Evolutionary conservation across 2,113 vertebrate genomes (phyloP).

Genomic region (Phoxinus phoxinus): DNA sequence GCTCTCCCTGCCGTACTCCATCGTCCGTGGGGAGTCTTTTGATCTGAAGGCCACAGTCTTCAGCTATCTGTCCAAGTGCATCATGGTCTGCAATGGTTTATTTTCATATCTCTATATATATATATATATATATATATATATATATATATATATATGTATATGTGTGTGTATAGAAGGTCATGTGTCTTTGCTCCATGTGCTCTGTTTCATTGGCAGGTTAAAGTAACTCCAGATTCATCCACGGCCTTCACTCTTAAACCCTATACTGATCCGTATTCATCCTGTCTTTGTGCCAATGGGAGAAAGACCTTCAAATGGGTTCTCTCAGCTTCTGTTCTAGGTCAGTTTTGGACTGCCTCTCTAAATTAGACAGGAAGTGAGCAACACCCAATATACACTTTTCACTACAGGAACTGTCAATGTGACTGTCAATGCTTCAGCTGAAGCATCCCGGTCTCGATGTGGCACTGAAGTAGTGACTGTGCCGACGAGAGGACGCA

Average conservation of each 20-base stretch:
- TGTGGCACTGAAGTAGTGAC: no score
- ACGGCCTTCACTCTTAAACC: conserved; percentile 71
- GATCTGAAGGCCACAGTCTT: conserved; percentile 74
- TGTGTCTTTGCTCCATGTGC: not conserved
- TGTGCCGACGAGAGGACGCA: no score
- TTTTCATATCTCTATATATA: not conserved
- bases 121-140: no score
- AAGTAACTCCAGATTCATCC: conserved; percentile 67
- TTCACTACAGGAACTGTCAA: no score
- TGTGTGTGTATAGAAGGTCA: not conserved
- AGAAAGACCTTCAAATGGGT: conserved; percentile 75
- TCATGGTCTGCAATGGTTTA: conserved; percentile 71
- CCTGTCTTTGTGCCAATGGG: conserved; percentile 71
- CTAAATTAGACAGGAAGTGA: no score
- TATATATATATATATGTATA: no score
- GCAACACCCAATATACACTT: no score
- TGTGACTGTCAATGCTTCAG: no score
- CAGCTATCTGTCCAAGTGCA: conserved; percentile 83
- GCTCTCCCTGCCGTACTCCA: conserved; percentile 84
- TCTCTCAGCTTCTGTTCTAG: conserved; percentile 69
- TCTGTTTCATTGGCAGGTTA: conserved; percentile 68
- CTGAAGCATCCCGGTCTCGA: no score
- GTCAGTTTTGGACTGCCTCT: conserved; percentile 64
- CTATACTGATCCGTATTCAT: conserved; percentile 64
- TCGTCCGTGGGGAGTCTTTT: conserved; percentile 84